Conservation (phyloP, 2,797 vertebrate genomes). For the Chelonia mydas region DNA sequence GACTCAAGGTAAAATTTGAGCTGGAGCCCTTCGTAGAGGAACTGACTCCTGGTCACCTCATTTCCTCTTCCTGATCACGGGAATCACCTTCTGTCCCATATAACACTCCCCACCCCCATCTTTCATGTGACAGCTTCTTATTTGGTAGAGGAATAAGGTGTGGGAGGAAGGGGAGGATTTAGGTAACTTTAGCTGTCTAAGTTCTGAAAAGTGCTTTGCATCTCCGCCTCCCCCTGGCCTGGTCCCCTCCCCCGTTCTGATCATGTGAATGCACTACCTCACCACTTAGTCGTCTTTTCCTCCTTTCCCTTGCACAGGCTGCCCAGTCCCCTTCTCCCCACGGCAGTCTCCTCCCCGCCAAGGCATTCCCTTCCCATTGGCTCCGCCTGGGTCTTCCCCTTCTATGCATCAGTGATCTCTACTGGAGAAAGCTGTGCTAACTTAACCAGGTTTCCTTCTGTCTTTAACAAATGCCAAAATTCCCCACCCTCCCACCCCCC, state of each 20-base stretch:
- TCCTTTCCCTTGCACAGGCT: neutral
- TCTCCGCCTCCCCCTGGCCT: neutral
- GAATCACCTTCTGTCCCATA: neutral
- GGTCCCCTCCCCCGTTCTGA: neutral
- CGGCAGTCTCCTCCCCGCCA: too few relatives aligned
- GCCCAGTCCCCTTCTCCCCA: neutral
- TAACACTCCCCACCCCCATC: neutral
- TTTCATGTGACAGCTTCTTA: neutral
- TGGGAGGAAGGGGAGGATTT: neutral
- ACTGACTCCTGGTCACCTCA: neutral
- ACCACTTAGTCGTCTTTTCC: neutral
- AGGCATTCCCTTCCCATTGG: neutral
- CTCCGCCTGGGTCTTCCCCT: neutral
- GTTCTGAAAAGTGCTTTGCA: neutral
- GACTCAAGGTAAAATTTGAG: neutral
- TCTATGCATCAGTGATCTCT: neutral
- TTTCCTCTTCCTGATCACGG: neutral
- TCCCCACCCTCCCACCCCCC: neutral
- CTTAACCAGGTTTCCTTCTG: neutral
- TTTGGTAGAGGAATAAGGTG: neutral
- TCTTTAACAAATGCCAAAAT: neutral
- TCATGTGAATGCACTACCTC: neutral
- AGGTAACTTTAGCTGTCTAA: neutral
- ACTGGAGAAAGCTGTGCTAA: neutral
- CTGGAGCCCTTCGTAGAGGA: neutral